These are phyloP conservation scores for Panagrolaimus sp. DNA, from an alignment of 1,140 invertebrate species.

Conservation along the genomic window DNA sequence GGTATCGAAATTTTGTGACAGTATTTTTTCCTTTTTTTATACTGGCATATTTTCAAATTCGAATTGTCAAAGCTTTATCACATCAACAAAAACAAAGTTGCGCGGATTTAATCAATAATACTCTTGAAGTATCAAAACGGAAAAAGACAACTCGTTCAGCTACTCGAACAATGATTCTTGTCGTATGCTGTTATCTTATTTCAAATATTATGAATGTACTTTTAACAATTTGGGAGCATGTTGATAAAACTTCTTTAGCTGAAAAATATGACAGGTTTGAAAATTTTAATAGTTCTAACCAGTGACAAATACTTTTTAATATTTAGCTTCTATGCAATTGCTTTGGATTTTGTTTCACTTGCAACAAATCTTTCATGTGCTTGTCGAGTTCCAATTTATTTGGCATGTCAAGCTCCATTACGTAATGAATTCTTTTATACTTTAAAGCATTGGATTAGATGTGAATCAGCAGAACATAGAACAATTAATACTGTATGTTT, in stretches of 20 bases:
- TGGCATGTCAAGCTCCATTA: constrained; percentile 6
- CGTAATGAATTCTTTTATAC: constrained; percentile 5
- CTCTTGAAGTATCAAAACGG: constrained; percentile 28
- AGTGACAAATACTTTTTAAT: background rate
- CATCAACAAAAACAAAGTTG: constrained; percentile 32
- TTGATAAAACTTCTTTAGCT: constrained; percentile 42
- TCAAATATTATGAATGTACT: constrained; percentile 54
- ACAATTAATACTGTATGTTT: background rate
- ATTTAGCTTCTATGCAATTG: constrained; percentile 5
- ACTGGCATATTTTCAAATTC: constrained; percentile 46
- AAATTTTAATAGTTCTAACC: background rate
- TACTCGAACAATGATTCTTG: constrained; percentile 49
- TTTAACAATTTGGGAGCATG: constrained; percentile 53
- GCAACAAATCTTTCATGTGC: constrained; percentile 10
- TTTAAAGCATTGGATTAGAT: background rate
- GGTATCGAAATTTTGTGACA: constrained; percentile 53
- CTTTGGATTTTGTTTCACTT: constrained; percentile 3
- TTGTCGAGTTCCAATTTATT: constrained; percentile 10
- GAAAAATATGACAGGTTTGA: constrained; percentile 15
- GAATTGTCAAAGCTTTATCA: constrained; percentile 44
- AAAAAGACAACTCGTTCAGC: constrained; percentile 40
- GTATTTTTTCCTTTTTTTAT: constrained; percentile 55
- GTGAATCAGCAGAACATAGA: constrained; percentile 1
- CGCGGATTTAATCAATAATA: constrained; percentile 19
- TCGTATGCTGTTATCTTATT: constrained; percentile 52